phyloP scores from a whole-genome alignment of 2,888 invertebrate species.

The Ceraclea dissimilis region DNA sequence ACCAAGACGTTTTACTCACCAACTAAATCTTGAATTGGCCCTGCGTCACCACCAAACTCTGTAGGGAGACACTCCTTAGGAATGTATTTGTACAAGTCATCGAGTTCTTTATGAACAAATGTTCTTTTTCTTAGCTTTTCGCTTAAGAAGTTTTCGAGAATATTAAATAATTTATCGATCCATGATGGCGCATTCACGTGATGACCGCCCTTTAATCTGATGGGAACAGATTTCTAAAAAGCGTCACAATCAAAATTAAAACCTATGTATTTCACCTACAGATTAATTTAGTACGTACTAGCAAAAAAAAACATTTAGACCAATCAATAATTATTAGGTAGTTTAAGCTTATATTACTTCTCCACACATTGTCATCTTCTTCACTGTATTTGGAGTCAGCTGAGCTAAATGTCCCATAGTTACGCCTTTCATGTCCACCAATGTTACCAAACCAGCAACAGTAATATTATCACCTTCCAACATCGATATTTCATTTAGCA shows the following conservation, averaged over 20 bases:
- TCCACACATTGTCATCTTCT: background rate
- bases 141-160: constrained; percentile 47
- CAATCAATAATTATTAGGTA: too few relatives aligned
- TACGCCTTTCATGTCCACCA: background rate
- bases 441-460: background rate
- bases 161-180: constrained; percentile 48
- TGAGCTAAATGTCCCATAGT: background rate
- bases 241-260: too few relatives aligned
- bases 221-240: constrained; percentile 52
- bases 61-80: constrained; percentile 45
- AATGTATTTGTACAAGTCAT: constrained; percentile 42
- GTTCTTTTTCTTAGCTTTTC: background rate
- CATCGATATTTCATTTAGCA: background rate
- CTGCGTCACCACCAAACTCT: constrained; percentile 51
- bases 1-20: constrained; percentile 33
- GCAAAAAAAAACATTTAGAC: too few relatives aligned
- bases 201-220: constrained; percentile 51
- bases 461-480: background rate
- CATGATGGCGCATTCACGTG: constrained; percentile 49
- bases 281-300: too few relatives aligned
- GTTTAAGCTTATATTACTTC: background rate
- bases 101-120: constrained; percentile 42
- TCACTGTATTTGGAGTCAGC: background rate
- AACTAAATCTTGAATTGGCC: constrained; percentile 41
- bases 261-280: too few relatives aligned